Base-by-base conservation (phyloP, 2,113 vertebrate genomes). In the Paramisgurnus dabryanus region DNA sequence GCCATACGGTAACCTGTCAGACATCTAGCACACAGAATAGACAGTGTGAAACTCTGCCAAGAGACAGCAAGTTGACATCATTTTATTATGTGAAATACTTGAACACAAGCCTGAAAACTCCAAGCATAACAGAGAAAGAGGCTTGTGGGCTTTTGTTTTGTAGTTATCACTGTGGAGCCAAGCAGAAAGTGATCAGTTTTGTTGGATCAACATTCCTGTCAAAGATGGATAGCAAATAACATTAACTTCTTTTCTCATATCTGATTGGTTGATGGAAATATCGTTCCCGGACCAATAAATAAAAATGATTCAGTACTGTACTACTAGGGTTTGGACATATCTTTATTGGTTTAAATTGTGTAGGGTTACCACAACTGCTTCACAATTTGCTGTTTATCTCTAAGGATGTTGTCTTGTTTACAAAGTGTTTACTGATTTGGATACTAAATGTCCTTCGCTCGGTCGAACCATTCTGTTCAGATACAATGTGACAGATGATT, bases 1-100 rank as follows among this genome's bases (percentile, higher is more conserved):
- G 60, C 17, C 69, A 76, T 71, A 73, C 17, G 76, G 67, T 82
- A 58, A 57, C 76, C 64, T 66, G 64, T 67, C 65, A 78, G 34
- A 4, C 7, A 17, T 53, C 50, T 12, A n/a, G 22, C 8, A 47
- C 6, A 4, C 53, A 55, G 53, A 55, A 55, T 13, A 18, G 55
- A n/a, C 55, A 18, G 7, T n/a, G 8, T 34, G 13, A 22, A 39
- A 12, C 10, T 61, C 40, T 58, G 7, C 72, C 60, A 22, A 12
- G 72, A 18, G 40, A 27, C 7, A 0, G 41, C 13, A 34, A 8
- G 11, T 63, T 64, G 22, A 64, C 58, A 64, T 17, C 9, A 2
- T 53, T 72, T 3, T 7, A 70, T 41, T 57, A 22, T 2, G 7
- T 2, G 22, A 75, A 63, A 75, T 63, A 8, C 18, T 63, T 64